These are phyloP conservation scores for Pseudochromis fuscus DNA, from an alignment of 2,797 vertebrate genomes.

Conservation along the genomic window DNA sequence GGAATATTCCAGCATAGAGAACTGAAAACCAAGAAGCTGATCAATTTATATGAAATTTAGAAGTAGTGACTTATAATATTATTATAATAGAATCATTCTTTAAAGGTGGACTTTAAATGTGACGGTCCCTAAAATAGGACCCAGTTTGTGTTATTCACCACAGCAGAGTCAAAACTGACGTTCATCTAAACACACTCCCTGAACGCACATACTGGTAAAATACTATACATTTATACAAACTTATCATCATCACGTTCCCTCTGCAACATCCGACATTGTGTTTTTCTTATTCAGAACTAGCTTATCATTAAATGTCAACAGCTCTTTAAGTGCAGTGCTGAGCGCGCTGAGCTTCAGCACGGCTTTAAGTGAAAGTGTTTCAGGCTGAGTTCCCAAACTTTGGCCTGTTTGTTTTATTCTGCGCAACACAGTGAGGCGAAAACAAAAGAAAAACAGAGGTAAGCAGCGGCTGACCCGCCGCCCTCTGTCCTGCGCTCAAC, in stretches of 20 bases:
- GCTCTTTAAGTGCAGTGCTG: slow-evolving; percentile 35
- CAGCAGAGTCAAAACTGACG: slow-evolving; percentile 40
- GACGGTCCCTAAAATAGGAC: slow-evolving; percentile 22
- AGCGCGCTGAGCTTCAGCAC: slow-evolving; percentile 21
- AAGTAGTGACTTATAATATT: slow-evolving; percentile 8
- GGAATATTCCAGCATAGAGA: background rate
- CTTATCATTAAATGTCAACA: slow-evolving; percentile 33
- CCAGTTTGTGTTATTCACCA: slow-evolving; percentile 16
- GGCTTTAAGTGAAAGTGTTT: slow-evolving; percentile 36
- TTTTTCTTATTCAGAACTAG: slow-evolving; percentile 22
- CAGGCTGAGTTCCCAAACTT: slow-evolving; percentile 44
- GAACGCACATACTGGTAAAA: slow-evolving; percentile 76
- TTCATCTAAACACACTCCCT: slow-evolving; percentile 60
- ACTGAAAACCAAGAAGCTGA: background rate
- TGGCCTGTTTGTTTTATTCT: slow-evolving; percentile 30
- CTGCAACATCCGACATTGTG: slow-evolving; percentile 44
- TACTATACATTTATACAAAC: slow-evolving; percentile 82
- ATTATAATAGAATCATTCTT: background rate
- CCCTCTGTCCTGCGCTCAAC: slow-evolving; percentile 17
- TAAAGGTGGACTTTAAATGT: slow-evolving; percentile 17
- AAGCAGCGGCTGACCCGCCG: slow-evolving; percentile 7
- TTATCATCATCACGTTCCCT: slow-evolving; percentile 38
- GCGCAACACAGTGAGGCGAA: slow-evolving; percentile 35
- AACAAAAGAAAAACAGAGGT: slow-evolving; percentile 22
- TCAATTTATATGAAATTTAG: background rate